Conservation (phyloP, 2,888 invertebrate genomes). For the Oscheius onirici region DNA sequence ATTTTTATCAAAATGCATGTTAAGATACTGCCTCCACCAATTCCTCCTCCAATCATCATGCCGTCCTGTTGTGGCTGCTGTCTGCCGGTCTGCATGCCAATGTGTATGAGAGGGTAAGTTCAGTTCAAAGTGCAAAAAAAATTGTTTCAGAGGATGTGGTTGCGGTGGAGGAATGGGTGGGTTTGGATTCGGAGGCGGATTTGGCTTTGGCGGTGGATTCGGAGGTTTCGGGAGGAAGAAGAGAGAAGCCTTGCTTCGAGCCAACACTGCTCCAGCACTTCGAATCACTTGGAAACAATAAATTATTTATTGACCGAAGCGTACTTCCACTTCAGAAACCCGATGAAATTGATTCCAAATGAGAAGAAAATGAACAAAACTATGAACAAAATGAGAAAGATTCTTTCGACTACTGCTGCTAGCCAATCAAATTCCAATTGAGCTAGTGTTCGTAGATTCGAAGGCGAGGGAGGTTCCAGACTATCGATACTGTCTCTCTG, state of each 20-base stretch:
- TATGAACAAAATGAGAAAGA: slow-evolving; percentile 61
- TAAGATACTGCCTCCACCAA: slow-evolving; percentile 39
- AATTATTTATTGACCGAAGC: slow-evolving; percentile 1
- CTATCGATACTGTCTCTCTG: slow-evolving; percentile 5
- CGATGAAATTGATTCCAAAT: slow-evolving; percentile 64
- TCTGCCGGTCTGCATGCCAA: slow-evolving; percentile 60
- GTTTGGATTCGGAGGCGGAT: slow-evolving; percentile 34
- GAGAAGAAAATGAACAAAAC: slow-evolving; percentile 56
- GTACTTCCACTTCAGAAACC: slow-evolving; percentile 53
- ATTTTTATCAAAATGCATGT: neutral
- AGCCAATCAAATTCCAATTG: slow-evolving; percentile 69
- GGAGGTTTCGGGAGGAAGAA: slow-evolving; percentile 45
- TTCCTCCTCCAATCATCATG: slow-evolving; percentile 46
- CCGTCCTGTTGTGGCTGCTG: slow-evolving; percentile 58
- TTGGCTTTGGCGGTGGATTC: slow-evolving; percentile 34
- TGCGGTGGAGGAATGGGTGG: slow-evolving; percentile 41
- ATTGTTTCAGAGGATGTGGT: slow-evolving; percentile 41
- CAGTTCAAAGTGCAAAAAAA: too few species aligned
- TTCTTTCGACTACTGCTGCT: slow-evolving; percentile 64
- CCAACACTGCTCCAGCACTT: slow-evolving; percentile 39
- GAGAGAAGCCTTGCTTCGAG: slow-evolving; percentile 43
- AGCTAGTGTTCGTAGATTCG: slow-evolving; percentile 59
- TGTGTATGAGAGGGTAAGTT: slow-evolving; percentile 55
- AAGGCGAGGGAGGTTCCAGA: slow-evolving; percentile 34
- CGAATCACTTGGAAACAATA: slow-evolving; percentile 25